Percentiles rank a stretch among this genome's conserved stretches.
Conservation (phyloP, 2,888 invertebrate species). For the Apodemia hepburni region DNA sequence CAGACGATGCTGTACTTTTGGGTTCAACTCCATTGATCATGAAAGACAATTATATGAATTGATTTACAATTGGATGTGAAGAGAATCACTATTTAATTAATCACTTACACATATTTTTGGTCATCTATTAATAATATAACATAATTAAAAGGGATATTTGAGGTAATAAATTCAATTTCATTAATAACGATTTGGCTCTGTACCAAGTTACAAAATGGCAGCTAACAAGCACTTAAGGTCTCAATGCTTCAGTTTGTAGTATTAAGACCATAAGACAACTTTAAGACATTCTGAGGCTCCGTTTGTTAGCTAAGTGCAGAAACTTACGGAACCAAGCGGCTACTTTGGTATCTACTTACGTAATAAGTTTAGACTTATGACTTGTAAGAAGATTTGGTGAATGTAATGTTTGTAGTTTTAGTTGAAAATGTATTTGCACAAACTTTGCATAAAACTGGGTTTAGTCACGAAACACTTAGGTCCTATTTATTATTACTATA, state of each 20-base stretch:
- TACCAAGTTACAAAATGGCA: constrained; percentile 38
- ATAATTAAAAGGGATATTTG: background rate
- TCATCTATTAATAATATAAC: too few species aligned
- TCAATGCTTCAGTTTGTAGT: constrained; percentile 35
- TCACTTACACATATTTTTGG: too few species aligned
- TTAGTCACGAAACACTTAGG: constrained; percentile 8
- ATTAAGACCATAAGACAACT: constrained; percentile 48
- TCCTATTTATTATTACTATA: too few species aligned
- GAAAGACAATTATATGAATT: too few species aligned
- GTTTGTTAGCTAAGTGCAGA: constrained; percentile 16
- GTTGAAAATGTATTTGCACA: background rate
- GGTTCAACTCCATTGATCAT: too few species aligned
- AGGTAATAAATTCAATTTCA: constrained; percentile 22
- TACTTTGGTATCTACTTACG: constrained; percentile 19
- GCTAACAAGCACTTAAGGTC: background rate
- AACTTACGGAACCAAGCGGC: constrained; percentile 18
- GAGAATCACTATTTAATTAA: too few species aligned
- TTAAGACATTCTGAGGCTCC: constrained; percentile 39
- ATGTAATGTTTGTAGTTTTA: constrained; percentile 5
- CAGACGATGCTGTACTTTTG: too few species aligned
- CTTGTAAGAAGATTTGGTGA: constrained; percentile 12
- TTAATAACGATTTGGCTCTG: constrained; percentile 53
- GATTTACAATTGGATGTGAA: too few species aligned
- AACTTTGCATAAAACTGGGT: background rate
- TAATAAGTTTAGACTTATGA: constrained; percentile 16